A percentile compares a stretch with the other conserved stretches of the same genome.
phyloP scores from a whole-genome alignment of 2,797 vertebrate genomes.

The Sebastes matsubarae region DNA sequence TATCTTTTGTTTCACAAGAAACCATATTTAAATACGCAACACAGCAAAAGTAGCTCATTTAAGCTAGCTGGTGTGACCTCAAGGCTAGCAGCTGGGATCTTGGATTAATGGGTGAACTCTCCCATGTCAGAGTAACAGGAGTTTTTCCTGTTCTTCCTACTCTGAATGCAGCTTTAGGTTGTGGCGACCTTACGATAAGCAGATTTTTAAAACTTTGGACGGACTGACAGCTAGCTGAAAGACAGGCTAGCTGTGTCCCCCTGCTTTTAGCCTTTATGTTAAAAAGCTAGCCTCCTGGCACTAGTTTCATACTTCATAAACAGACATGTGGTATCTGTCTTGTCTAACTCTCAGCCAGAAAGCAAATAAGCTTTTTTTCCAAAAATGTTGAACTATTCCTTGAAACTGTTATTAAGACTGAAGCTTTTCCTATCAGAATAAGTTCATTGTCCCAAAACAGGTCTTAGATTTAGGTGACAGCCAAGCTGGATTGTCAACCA shows the following conservation, averaged over 20 bases:
- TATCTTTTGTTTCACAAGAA: not conserved
- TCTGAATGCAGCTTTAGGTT: not conserved
- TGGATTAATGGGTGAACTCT: not conserved
- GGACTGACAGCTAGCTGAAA: too few species aligned
- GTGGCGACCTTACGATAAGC: too few species aligned
- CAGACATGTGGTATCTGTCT: not conserved
- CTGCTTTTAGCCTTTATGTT: not conserved
- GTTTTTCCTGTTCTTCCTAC: not conserved
- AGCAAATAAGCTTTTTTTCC: not conserved
- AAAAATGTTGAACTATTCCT: not conserved
- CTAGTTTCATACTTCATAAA: not conserved
- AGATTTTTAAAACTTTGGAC: too few species aligned
- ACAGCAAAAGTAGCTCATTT: not conserved
- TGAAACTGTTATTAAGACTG: not conserved
- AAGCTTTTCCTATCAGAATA: not conserved
- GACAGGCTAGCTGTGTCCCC: too few species aligned
- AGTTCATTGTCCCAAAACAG: not conserved
- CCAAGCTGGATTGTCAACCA: not conserved
- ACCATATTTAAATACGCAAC: not conserved
- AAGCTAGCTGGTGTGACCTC: not conserved
- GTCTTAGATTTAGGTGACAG: not conserved
- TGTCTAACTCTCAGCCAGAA: not conserved
- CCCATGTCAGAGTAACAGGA: not conserved
- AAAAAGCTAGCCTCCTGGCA: not conserved
- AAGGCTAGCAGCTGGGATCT: too few species aligned